phyloP scores from a whole-genome alignment of 2,113 vertebrate species.

The Microcebus tavaratra region DNA sequence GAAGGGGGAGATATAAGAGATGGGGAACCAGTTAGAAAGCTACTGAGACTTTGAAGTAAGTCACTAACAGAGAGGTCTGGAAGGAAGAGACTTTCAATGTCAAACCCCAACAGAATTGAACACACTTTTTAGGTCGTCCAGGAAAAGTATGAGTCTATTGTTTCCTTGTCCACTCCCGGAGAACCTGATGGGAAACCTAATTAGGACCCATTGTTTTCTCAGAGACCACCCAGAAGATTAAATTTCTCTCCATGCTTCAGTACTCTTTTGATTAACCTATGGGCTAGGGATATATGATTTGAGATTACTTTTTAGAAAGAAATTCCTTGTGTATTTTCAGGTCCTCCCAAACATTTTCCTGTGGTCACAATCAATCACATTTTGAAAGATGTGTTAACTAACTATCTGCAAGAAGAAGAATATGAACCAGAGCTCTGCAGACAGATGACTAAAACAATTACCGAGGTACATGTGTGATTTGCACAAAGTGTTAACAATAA shows the following conservation, averaged over 20 bases:
- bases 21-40: background rate
- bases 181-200: background rate
- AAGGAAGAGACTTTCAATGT: background rate
- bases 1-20: background rate
- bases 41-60: background rate
- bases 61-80: background rate
- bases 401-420: constrained; percentile 87
- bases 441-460: constrained; percentile 90
- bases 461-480: constrained; percentile 86
- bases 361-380: constrained; percentile 85
- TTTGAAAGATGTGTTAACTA: constrained; percentile 90
- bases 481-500: background rate
- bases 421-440: constrained; percentile 91
- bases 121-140: background rate
- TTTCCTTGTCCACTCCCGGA: background rate
- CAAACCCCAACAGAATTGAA: background rate
- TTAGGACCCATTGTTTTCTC: background rate
- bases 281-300: background rate
- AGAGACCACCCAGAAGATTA: background rate
- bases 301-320: constrained; percentile 30
- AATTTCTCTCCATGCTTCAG: background rate
- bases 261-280: background rate
- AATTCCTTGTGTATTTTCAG: constrained; percentile 76
- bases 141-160: background rate
- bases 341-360: constrained; percentile 86